phyloP scores from a whole-genome alignment of 2,797 vertebrate species.

The Hafferia zeledoni region DNA sequence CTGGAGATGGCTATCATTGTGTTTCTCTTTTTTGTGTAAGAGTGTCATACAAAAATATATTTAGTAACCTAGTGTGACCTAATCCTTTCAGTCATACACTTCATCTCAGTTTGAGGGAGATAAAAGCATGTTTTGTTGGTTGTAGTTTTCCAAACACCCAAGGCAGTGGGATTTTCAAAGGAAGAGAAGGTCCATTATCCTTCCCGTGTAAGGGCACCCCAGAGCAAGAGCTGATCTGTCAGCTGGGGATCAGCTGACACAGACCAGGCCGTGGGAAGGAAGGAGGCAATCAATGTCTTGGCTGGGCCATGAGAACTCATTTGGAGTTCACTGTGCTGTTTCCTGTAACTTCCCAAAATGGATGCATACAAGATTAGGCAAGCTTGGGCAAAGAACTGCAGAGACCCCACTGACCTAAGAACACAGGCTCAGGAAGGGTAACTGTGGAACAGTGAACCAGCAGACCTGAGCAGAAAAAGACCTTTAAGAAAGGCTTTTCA shows the following conservation, averaged over 20 bases:
- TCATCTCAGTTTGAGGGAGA: neutral
- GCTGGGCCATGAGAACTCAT: neutral
- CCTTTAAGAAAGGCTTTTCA: neutral
- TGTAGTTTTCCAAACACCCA: neutral
- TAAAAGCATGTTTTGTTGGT: neutral
- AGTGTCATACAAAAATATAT: neutral
- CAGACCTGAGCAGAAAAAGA: neutral
- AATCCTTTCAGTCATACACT: neutral
- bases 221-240: slow-evolving; percentile 14
- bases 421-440: neutral
- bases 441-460: neutral
- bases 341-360: neutral
- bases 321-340: neutral
- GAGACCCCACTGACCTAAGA: neutral
- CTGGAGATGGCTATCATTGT: neutral
- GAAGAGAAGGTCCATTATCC: neutral
- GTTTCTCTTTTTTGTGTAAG: neutral
- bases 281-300: neutral
- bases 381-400: neutral
- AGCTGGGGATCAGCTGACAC: slow-evolving; percentile 32
- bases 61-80: neutral
- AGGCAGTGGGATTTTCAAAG: neutral
- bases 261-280: neutral
- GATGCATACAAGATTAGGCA: neutral
- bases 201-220: neutral